Base-by-base conservation (phyloP, 2,113 vertebrate genomes). In the Nicator chloris region DNA sequence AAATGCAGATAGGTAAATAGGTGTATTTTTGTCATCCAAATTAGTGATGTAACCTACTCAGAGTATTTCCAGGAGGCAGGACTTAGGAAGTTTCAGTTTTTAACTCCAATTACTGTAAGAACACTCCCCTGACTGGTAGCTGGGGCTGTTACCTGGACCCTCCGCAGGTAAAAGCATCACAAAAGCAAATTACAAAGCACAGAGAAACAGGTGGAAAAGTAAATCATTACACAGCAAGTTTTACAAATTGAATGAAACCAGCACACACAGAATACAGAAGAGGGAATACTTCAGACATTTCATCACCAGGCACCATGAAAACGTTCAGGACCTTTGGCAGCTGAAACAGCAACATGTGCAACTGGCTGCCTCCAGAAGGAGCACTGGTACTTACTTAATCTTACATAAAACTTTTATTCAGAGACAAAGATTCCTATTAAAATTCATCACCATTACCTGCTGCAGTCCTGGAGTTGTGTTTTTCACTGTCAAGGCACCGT, bases 391-490 rank as follows among this genome's bases (percentile, higher is more conserved):
- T 68, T 77, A 68, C 80, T 88, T 78, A 40, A 92, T 95, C 69
- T 94, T 82, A 35, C 10, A 78, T 44, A 93, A 90, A 96, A 96
- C 60, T 93, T 88, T 84, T 86, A 79, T 68, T 88, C 80, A 78
- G 91, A 96, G 82, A 96, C 94, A 88, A 95, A 91, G 85, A 86
- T 86, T 60, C 86, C 86, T 26, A 96, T 96, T 96, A 97, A 96
- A 96, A 97, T 97, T 95, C 95, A 96, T 91, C 86, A 81, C 95
- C 96, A 96, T 84, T 79, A 94, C 92, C 92, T 95, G 92, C 95
- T 95, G 96, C 93, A 93, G 94, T 93, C 88, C 16, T 86, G 82
- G 80, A 90, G 79, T 22, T 92, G 86, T 86, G 95, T 96, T 97
- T 95, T 86, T 60, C 86, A 71, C 77, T 92, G 85, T 88, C 88